Conservation (phyloP, 2,113 vertebrate genomes). For the Engystomops pustulosus region DNA sequence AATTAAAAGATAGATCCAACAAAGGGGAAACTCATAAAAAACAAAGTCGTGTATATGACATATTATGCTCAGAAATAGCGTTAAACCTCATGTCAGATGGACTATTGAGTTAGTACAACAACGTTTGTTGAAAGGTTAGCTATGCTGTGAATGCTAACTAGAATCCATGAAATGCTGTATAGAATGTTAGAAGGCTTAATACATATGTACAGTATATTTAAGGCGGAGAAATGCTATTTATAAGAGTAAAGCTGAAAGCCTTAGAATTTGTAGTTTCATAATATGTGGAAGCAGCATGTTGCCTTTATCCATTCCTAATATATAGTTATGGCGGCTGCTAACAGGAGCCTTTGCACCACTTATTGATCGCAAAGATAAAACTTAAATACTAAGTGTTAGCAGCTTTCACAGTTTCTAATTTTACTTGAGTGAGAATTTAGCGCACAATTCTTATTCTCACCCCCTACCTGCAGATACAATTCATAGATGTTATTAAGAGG, state of each 20-base stretch:
- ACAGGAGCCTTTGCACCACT: not conserved
- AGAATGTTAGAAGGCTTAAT: too few species aligned
- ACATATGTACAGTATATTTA: too few species aligned
- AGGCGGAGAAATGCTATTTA: not conserved
- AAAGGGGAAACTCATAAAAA: too few species aligned
- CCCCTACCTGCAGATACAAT: slow-evolving; percentile 28
- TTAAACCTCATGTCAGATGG: too few species aligned
- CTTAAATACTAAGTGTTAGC: not conserved
- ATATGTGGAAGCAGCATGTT: too few species aligned
- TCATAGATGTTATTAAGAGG: slow-evolving; percentile 17
- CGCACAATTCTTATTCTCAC: slow-evolving; percentile 12
- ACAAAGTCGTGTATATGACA: too few species aligned
- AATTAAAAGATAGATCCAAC: too few species aligned
- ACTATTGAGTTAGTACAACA: too few species aligned
- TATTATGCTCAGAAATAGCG: too few species aligned
- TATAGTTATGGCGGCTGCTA: not conserved
- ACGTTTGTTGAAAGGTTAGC: too few species aligned
- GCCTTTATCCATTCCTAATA: not conserved
- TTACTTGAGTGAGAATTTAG: not conserved
- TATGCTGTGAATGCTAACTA: not conserved
- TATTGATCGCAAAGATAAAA: not conserved
- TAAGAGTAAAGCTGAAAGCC: not conserved
- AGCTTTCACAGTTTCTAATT: not conserved
- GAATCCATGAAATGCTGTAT: not conserved
- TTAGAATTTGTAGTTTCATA: slow-evolving; percentile 39